These are phyloP conservation scores for Trissolcus japonicus DNA, from an alignment of 2,888 invertebrate genomes.

Conservation along the genomic window DNA sequence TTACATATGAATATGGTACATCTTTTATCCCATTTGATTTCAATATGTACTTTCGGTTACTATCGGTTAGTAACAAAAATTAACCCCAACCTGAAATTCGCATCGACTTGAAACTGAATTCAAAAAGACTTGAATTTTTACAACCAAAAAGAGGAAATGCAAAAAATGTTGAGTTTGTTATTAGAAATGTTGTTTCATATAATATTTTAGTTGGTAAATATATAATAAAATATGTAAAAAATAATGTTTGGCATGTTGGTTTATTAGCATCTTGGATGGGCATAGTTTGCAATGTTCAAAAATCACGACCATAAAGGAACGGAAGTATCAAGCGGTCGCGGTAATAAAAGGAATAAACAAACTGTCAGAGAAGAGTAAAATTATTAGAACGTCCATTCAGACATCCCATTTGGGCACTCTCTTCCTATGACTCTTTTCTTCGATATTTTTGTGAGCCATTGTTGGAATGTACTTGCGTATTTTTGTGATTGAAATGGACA, in stretches of 20 bases:
- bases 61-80: too few relatives aligned
- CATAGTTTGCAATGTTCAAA: neutral
- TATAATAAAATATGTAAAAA: too few relatives aligned
- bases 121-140: neutral
- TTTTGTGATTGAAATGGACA: slow-evolving; percentile 62
- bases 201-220: neutral
- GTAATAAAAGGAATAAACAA: slow-evolving; percentile 45
- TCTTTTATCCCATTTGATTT: too few relatives aligned
- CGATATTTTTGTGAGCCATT: slow-evolving; percentile 39
- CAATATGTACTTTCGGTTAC: too few relatives aligned
- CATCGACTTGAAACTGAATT: neutral
- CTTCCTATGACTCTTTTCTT: slow-evolving; percentile 42
- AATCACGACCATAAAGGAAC: slow-evolving; percentile 22
- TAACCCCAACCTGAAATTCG: neutral
- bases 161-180: neutral
- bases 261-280: too few relatives aligned
- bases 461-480: slow-evolving; percentile 61
- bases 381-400: slow-evolving; percentile 56
- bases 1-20: neutral
- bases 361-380: slow-evolving; percentile 55
- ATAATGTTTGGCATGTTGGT: too few relatives aligned
- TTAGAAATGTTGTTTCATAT: neutral
- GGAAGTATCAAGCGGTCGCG: slow-evolving; percentile 42
- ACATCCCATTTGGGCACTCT: slow-evolving; percentile 45
- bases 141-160: neutral